Base-by-base conservation (phyloP, 2,888 invertebrate species). In the Macrosiphum euphorbiae region DNA sequence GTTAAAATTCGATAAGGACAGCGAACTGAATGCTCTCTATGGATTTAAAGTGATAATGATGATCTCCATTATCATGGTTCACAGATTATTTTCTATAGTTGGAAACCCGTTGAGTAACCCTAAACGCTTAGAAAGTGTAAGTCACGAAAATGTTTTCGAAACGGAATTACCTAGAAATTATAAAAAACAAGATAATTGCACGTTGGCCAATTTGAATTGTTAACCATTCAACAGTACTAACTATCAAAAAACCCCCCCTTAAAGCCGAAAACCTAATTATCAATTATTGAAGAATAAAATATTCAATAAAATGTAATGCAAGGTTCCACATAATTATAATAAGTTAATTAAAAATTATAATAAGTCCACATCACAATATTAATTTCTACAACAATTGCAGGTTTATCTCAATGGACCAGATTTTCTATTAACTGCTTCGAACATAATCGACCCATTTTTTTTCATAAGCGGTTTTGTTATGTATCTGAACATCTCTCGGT, bases 1-100 rank as follows among this genome's bases (percentile, higher is more conserved):
- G 20, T 52, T 92, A 16, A 26, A 86, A 41, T 92, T 88, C 28
- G 52, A 92, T 50, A 92, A 92, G 52, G 41, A 92, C 26, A 92
- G 67, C 10, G 88, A 92, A 41, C 67, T 92, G 28, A 92, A 92
- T 67, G 2, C 50, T 7, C 1, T 92, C 0, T 88, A 87, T 61
- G 88, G 92, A 35, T 92, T 50, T 28, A 92, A 92, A 92, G 55
- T 88, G 1, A 0, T 88, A 8, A 28, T n/a, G 8, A 92, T 92
- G 92, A 10, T 78, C 3, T 1, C 28, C 1, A 0, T 92, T 61
- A 16, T 92, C 26, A 67, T 92, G 20, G 41, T 67, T 50, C 92
- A 92, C 10, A 35, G 67, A 41, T 67, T 67, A 41, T 88, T 92
- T 88, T 67, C 28, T 61, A 1, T 41, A 28, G 1, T 28, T 1